A percentile compares a stretch with the other conserved stretches of the same genome.
Conservation (phyloP, 64 coral and sea anemone species). For the Porites lutea region DNA sequence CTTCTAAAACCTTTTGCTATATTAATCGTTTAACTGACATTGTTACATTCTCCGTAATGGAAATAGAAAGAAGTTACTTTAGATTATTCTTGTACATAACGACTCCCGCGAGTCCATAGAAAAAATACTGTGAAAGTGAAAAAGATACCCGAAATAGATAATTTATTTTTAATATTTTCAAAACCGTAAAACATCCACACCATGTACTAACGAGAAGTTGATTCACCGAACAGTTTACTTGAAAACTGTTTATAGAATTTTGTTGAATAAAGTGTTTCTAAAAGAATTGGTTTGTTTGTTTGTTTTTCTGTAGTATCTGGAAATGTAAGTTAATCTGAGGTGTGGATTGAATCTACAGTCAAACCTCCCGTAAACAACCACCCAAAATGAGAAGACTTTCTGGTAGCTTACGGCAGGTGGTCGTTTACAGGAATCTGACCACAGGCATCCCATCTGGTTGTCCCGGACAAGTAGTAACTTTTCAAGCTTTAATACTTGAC, state of each 20-base stretch:
- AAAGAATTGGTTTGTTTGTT: neutral
- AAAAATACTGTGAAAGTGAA: neutral
- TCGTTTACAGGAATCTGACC: too few species aligned
- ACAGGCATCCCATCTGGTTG: too few species aligned
- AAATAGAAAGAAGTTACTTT: neutral
- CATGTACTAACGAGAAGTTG: neutral
- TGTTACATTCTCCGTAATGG: too few species aligned
- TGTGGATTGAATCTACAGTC: neutral
- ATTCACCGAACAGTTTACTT: neutral
- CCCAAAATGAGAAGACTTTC: too few species aligned
- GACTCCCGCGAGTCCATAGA: neutral
- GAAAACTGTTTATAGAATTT: neutral
- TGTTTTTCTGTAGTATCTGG: neutral
- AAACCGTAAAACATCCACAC: neutral
- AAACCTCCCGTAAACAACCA: too few species aligned
- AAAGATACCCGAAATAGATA: neutral
- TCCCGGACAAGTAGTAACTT: too few species aligned
- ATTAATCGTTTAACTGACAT: too few species aligned
- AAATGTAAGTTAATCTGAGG: neutral
- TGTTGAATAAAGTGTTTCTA: neutral
- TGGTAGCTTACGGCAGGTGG: too few species aligned
- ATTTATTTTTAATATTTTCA: constrained; percentile 19
- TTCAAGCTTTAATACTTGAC: too few species aligned
- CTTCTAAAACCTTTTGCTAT: too few species aligned
- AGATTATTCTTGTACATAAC: neutral